A percentile compares a stretch with the other conserved stretches of the same genome.
phyloP scores from a whole-genome alignment of 2,888 invertebrate genomes.

The Coecobrya sp. region DNA sequence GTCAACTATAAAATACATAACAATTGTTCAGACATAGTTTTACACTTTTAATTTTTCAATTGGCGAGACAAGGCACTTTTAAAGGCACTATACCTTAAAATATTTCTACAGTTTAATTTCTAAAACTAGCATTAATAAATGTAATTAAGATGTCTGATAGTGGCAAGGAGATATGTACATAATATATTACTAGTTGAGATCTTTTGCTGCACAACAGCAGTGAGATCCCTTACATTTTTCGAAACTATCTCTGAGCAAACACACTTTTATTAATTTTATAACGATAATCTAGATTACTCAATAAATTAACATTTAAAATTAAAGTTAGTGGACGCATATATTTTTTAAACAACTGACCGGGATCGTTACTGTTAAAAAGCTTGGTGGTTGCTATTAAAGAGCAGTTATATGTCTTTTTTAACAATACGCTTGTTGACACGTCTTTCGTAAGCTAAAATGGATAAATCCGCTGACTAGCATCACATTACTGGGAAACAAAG shows the following conservation, averaged over 20 bases:
- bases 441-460: background rate
- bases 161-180: conserved; percentile 34
- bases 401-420: background rate
- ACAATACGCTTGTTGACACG: background rate
- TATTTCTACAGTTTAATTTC: too few species aligned
- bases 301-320: conserved; percentile 1
- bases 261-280: background rate
- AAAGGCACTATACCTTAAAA: too few species aligned
- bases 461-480: conserved; percentile 73
- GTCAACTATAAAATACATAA: too few species aligned
- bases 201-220: conserved; percentile 36
- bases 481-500: conserved; percentile 60
- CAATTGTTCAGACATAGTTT: too few species aligned
- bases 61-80: too few species aligned
- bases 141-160: too few species aligned
- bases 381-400: background rate
- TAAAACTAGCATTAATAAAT: too few species aligned
- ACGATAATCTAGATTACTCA: background rate
- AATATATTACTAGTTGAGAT: conserved; percentile 5
- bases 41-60: too few species aligned
- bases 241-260: background rate
- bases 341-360: background rate
- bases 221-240: conserved; percentile 47
- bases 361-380: background rate
- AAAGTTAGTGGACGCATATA: background rate